These are phyloP conservation scores for Sinosuthora webbiana DNA, from an alignment of 2,113 vertebrate species.

Conservation along the genomic window DNA sequence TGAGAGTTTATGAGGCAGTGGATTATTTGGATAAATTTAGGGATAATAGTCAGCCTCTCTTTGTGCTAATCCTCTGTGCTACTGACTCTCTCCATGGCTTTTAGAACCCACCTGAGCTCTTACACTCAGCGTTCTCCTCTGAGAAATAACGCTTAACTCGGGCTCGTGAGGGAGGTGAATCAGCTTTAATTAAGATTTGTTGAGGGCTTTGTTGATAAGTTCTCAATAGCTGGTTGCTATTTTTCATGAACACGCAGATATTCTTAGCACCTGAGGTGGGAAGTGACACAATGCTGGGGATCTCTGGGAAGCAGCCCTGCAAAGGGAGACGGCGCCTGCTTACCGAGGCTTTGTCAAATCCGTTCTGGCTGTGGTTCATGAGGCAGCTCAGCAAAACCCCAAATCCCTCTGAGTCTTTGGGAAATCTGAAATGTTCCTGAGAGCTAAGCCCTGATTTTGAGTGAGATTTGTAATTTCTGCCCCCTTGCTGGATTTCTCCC, in stretches of 20 bases:
- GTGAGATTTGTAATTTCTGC: background rate
- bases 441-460: background rate
- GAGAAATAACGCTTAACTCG: background rate
- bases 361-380: background rate
- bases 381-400: background rate
- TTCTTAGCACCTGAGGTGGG: conserved; percentile 36
- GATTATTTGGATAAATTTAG: background rate
- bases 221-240: background rate
- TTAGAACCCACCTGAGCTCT: background rate
- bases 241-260: background rate
- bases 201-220: background rate
- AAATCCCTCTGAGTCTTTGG: background rate
- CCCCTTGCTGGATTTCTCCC: background rate
- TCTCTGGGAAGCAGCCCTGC: background rate
- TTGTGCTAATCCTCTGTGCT: background rate
- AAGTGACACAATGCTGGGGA: conserved; percentile 4
- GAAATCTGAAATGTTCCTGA: background rate
- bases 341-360: background rate
- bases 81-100: background rate
- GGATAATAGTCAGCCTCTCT: background rate
- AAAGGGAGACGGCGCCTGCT: background rate
- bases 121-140: background rate
- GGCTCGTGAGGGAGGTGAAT: background rate
- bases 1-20: background rate
- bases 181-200: conserved; percentile 30